A percentile compares a stretch with the other conserved stretches of the same genome.
phyloP scores from a whole-genome alignment of 1,140 invertebrate species.

The Tribolium castaneum region DNA sequence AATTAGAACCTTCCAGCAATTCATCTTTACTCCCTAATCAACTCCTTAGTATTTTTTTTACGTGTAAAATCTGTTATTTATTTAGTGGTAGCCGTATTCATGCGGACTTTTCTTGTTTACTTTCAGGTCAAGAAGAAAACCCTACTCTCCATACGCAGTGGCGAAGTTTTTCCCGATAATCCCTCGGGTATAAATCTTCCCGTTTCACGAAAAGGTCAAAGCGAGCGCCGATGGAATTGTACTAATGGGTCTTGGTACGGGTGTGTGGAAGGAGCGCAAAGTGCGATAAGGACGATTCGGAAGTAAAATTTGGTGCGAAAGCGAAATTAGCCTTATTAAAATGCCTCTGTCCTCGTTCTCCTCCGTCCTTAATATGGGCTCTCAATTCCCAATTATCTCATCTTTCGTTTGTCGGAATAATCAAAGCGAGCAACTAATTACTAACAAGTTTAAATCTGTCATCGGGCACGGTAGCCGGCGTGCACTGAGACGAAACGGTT shows the following conservation, averaged over 20 bases:
- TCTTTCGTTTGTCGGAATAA: conserved; percentile 35
- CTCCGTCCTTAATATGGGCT: neutral
- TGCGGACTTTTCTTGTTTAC: neutral
- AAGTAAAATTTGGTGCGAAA: conserved; percentile 29
- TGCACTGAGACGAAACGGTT: conserved; percentile 8
- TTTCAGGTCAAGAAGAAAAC: neutral
- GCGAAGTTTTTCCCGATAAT: conserved; percentile 9
- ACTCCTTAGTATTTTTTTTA: no score
- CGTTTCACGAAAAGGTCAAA: conserved; percentile 15
- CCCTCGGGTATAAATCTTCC: conserved; percentile 15
- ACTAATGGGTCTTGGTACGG: conserved; percentile 6
- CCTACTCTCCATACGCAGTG: neutral
- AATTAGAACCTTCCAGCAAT: neutral
- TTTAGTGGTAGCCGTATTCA: no score
- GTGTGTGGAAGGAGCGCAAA: conserved; percentile 17
- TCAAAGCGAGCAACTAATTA: conserved; percentile 21
- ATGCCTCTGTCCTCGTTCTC: neutral
- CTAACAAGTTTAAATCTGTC: conserved; percentile 35
- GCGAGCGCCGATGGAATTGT: conserved; percentile 17
- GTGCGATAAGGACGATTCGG: conserved; percentile 19
- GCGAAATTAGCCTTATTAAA: conserved; percentile 24
- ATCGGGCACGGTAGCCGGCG: neutral
- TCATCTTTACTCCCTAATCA: neutral
- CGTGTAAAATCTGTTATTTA: no score
- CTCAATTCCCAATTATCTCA: conserved; percentile 27